Evolutionary conservation across 2,113 vertebrate genomes (phyloP), one percentile per base, ranked within the genome.

Genomic region (Burhinus oedicnemus): DNA sequence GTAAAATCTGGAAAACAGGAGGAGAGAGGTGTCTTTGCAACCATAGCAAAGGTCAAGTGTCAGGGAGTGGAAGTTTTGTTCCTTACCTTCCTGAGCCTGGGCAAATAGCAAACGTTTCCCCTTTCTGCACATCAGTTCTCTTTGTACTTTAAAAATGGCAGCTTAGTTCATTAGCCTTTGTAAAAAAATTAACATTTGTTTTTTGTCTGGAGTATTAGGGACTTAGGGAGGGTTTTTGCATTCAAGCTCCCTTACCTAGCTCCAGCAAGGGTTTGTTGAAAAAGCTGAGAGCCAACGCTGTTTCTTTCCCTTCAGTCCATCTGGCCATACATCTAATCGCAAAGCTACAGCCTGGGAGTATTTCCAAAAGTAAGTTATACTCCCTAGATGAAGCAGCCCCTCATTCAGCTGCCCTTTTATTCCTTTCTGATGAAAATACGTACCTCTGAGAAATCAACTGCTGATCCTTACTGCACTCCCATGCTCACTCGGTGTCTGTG

Each of bases 371-470:
- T 11, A 5, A 87, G 32, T 45, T 90, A 29, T 61, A 51, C 62
- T 95, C 66, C 52, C 83, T 72, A 40, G 45, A 47, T 52, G 81
- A 92, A 87, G 49, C 87, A 92, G n/a, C 16, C 60, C 83, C 42
- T 78, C 88, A 75, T 90, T 95, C 85, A 93, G 29, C 57, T 79
- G 49, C 83, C 58, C 26, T 74, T 80, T 83, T 94, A 51, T 76
- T 91, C 70, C 57, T 71, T 93, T 80, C 68, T 93, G 69, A 76
- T 93, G 81, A 88, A 90, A 91, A 74, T 62, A 58, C 1, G 30
- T 42, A 5, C 87, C 49, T 72, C 52, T 71, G 55, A 85, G 77
- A 79, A 87, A 76, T 82, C 21, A 79, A 32, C 44, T 76, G 52
- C 74, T 87, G 84, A 20, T 83, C 12, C 5, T 54, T 65, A 9